Evolutionary conservation across 92 coral and sea anemone species (phyloP), one percentile per base, ranked within the genome.

Genomic region (Actinernus sp.): DNA sequence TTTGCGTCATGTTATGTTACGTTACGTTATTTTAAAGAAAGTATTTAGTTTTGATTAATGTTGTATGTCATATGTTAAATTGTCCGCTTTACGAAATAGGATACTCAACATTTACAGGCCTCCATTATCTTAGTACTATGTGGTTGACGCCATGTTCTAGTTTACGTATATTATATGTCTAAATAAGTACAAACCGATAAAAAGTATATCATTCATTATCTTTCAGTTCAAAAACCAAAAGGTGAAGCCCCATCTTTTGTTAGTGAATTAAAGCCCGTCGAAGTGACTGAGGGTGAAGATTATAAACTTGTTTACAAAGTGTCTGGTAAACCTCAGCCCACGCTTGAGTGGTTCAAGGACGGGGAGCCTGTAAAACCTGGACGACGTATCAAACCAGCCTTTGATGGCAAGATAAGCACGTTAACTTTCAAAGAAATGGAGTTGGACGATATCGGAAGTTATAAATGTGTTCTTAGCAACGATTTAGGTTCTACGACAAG

Each of bases 231-330:
- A 40, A 47, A 70, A 26, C 64, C 73, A 14, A 73, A 70, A 32
- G 91, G 91, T 24, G 71, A 48, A 23, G 77, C 74, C 14, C 98
- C 98, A 13, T 55, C 66, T 24, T 72, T 93, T 47, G 69, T 81
- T 1, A 78, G 85, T 52, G 49, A 88, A 41, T 49, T 93, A 22
- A 55, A 82, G 56, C 84, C 89, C 8, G 37, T 81, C 28, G 87
- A 90, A 37, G 85, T 84, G 18, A 85, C 83, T 7, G 97, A 91
- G 54, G 94, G 98, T n/a, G 73, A 49, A 14, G 63, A 89, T 20
- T 74, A 73, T 37, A 55, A 78, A 11, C 82, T 93, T 6, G 66
- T 69, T 29, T 93, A 97, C 65, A 66, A 47, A 32, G 82, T 80
- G 0, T 54, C 69, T n/a, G 93, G 85, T 4, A 32, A 58, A 12